phyloP scores from a whole-genome alignment of 2,113 vertebrate species.

The Mola mola region DNA sequence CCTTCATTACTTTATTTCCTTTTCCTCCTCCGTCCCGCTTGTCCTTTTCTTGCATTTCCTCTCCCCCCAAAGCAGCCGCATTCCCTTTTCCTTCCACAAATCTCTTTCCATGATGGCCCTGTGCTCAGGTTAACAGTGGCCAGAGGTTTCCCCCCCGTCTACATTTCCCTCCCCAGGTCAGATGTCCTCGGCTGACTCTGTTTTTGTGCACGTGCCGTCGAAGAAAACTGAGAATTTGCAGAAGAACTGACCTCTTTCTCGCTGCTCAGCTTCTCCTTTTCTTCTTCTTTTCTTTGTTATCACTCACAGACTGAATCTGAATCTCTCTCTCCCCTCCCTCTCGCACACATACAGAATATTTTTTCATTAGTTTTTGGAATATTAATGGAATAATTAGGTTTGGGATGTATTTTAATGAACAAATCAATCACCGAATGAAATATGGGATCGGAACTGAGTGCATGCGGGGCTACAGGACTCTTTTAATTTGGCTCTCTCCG shows the following conservation, averaged over 20 bases:
- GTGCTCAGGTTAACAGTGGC: constrained; percentile 8
- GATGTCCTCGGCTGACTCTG: constrained; percentile 7
- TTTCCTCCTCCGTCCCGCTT: background rate
- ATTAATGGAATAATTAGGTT: constrained; percentile 80
- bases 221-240: background rate
- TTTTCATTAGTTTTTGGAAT: constrained; percentile 67
- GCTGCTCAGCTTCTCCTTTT: constrained; percentile 3
- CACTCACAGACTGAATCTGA: constrained; percentile 24
- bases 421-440: constrained; percentile 79
- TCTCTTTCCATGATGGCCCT: constrained; percentile 13
- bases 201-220: background rate
- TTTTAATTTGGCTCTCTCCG: constrained; percentile 56
- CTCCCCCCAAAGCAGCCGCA: background rate
- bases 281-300: constrained; percentile 36
- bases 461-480: constrained; percentile 45
- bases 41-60: background rate
- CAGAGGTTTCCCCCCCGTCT: constrained; percentile 9
- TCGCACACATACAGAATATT: constrained; percentile 30
- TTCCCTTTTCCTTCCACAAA: background rate
- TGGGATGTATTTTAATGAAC: constrained; percentile 77
- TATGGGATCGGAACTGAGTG: constrained; percentile 55
- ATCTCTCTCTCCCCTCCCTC: background rate
- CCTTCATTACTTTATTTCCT: background rate
- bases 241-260: constrained; percentile 11
- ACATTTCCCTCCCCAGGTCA: background rate